A percentile compares a stretch with the other conserved stretches of the same genome.
Conservation (phyloP, 2,888 invertebrate species). For the Hypena proboscidalis region DNA sequence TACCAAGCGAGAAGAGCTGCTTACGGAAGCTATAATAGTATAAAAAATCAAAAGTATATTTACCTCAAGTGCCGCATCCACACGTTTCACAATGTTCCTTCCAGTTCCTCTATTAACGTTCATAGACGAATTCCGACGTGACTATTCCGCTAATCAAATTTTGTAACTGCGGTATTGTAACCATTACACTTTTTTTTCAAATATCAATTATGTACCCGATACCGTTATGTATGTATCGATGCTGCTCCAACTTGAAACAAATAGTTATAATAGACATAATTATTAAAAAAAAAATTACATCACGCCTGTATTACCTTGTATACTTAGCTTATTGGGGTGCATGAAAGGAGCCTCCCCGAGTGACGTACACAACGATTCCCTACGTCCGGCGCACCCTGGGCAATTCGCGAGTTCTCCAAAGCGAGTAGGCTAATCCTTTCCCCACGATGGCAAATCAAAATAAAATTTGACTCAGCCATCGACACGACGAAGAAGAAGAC, state of each 20-base stretch:
- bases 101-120: constrained; percentile 44
- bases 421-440: too few species aligned
- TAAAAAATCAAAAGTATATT: neutral
- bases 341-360: too few species aligned
- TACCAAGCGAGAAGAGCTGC: too few species aligned
- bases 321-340: too few species aligned
- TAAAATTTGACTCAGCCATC: too few species aligned
- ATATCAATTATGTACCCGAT: constrained; percentile 67
- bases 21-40: too few species aligned
- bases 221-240: constrained; percentile 73
- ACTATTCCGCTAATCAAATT: constrained; percentile 85
- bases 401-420: too few species aligned
- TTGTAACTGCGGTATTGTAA: constrained; percentile 84
- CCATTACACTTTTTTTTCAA: constrained; percentile 75
- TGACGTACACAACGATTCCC: too few species aligned
- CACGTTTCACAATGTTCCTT: constrained; percentile 6
- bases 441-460: too few species aligned
- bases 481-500: too few species aligned
- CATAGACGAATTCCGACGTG: constrained; percentile 81
- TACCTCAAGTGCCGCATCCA: constrained; percentile 55
- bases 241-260: constrained; percentile 47
- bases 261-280: neutral
- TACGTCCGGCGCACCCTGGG: too few species aligned
- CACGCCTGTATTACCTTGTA: too few species aligned
- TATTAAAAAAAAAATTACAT: constrained; percentile 5